Percentiles rank a stretch among this genome's conserved stretches.
Conservation (phyloP, 2,113 vertebrate species). For the Phrynosoma blainvillii region DNA sequence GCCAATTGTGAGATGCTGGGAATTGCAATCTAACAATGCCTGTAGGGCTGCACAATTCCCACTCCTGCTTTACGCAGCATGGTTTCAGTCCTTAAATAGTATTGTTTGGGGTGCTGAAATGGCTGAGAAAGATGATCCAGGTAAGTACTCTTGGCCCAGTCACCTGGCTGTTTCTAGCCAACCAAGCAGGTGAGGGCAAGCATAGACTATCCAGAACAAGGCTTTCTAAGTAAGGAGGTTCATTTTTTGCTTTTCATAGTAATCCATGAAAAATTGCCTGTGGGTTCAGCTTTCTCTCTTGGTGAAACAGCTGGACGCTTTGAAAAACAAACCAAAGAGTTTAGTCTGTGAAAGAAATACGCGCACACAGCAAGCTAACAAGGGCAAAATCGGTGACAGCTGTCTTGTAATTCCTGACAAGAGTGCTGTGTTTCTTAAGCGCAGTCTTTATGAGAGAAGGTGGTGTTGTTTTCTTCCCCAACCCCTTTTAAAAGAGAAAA, state of each 20-base stretch:
- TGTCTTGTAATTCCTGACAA: neutral
- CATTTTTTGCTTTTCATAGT: neutral
- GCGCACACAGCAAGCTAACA: neutral
- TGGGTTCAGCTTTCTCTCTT: neutral
- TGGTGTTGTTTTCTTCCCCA: neutral
- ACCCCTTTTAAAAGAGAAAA: neutral
- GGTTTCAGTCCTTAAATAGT: neutral
- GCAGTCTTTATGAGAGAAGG: constrained; percentile 12
- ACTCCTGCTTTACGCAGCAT: neutral
- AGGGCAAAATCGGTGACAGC: constrained; percentile 5
- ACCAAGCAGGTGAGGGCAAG: neutral
- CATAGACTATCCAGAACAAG: neutral
- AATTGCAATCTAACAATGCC: no score
- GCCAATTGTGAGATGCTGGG: no score
- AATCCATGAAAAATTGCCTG: neutral
- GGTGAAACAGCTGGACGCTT: neutral
- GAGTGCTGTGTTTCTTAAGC: constrained; percentile 32
- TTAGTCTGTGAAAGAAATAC: neutral
- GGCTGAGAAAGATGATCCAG: neutral
- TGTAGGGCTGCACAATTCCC: no score
- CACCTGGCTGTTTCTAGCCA: neutral
- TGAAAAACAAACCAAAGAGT: neutral
- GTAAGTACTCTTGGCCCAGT: neutral
- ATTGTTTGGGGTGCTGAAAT: neutral
- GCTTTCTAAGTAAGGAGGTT: neutral